Percentiles rank a stretch among this genome's conserved stretches.
Evolutionary conservation across 2,888 invertebrate genomes (phyloP).

Genomic region (Siphlonurus alternatus): DNA sequence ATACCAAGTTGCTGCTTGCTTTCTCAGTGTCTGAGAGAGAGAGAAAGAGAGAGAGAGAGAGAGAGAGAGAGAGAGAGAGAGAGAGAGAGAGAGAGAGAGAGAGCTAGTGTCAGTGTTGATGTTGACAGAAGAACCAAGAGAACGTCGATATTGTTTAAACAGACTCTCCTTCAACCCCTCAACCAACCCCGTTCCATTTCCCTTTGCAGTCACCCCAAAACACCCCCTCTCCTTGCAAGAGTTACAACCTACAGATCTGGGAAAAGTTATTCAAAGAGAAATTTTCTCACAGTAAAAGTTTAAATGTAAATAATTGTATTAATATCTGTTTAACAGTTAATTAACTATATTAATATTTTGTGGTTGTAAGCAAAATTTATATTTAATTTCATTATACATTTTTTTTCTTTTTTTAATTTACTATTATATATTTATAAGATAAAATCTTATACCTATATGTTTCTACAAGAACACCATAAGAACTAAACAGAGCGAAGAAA

Average conservation of each 20-base stretch:
- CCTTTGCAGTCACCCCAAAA: no score
- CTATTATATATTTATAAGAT: no score
- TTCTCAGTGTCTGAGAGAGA: not conserved
- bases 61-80: not conserved
- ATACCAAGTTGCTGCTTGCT: not conserved
- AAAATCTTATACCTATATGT: no score
- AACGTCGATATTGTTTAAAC: not conserved
- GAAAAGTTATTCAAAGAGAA: not conserved
- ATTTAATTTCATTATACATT: no score
- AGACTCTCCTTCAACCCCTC: not conserved
- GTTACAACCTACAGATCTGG: not conserved
- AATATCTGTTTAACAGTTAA: not conserved
- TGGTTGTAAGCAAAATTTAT: not conserved
- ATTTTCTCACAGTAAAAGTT: not conserved
- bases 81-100: not conserved
- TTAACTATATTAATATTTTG: not conserved
- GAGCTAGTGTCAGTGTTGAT: not conserved
- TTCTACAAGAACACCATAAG: no score
- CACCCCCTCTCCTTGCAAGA: not conserved
- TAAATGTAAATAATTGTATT: not conserved
- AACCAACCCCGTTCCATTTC: not conserved
- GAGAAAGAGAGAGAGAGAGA: not conserved
- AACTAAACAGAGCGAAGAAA: no score
- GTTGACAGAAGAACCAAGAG: not conserved
- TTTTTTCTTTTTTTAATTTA: no score